Percentiles rank a stretch among this genome's conserved stretches.
phyloP scores from a whole-genome alignment of 2,113 vertebrate genomes.

The Chionis minor region DNA sequence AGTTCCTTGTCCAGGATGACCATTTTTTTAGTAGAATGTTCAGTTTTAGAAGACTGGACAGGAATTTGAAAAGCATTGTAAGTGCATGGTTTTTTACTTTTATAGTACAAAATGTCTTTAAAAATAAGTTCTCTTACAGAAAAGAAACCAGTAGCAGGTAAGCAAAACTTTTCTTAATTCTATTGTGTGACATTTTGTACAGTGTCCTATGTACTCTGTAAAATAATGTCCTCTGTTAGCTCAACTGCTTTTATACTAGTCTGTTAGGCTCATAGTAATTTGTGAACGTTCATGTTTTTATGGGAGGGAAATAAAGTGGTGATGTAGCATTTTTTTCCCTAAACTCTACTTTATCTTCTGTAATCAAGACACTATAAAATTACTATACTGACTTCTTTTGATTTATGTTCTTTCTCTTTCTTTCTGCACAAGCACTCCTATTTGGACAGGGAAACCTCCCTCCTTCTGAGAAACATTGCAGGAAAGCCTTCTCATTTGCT shows the following conservation, averaged over 20 bases:
- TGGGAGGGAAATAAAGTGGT: not conserved
- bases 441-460: slow-evolving; percentile 99
- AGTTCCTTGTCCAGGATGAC: not conserved
- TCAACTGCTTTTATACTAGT: not conserved
- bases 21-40: not conserved
- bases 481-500: slow-evolving; percentile 99
- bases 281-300: not conserved
- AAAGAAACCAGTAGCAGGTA: slow-evolving; percentile 49
- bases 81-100: not conserved
- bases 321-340: not conserved
- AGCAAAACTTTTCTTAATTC: slow-evolving; percentile 24
- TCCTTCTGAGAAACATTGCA: slow-evolving; percentile 99
- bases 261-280: not conserved
- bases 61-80: not conserved
- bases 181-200: not conserved
- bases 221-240: not conserved
- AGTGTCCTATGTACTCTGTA: not conserved
- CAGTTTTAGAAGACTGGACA: not conserved
- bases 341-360: slow-evolving; percentile 44
- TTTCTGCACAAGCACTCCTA: slow-evolving; percentile 95
- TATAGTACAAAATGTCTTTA: not conserved
- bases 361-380: slow-evolving; percentile 70
- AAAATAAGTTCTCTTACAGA: slow-evolving; percentile 38
- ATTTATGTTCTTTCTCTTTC: slow-evolving; percentile 81
- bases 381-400: slow-evolving; percentile 82